These are phyloP conservation scores for Falco punctatus DNA, from an alignment of 2,113 vertebrate species.

Conservation along the genomic window DNA sequence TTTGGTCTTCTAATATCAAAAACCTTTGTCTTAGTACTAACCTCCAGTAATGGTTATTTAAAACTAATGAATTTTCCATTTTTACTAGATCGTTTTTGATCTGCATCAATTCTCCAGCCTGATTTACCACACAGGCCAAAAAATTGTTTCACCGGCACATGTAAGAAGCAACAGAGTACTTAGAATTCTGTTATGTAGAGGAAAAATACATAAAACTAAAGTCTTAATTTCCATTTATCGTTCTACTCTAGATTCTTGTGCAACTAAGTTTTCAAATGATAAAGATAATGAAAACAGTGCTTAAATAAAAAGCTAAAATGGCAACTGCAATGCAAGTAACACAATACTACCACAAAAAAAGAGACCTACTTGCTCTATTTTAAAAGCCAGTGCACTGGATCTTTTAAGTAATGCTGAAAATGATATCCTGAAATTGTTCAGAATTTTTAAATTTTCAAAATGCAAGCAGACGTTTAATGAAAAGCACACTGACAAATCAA, in stretches of 20 bases:
- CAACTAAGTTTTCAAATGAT: neutral
- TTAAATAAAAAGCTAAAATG: neutral
- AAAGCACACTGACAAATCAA: neutral
- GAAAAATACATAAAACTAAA: neutral
- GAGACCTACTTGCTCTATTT: neutral
- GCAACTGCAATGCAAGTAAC: neutral
- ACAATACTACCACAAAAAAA: neutral
- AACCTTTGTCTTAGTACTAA: neutral
- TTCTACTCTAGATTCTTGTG: neutral
- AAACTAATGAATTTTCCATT: neutral
- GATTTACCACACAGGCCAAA: neutral
- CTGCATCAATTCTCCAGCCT: neutral
- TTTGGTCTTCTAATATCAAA: neutral
- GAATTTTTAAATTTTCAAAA: conserved; percentile 19
- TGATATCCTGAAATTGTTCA: neutral
- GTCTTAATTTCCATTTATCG: neutral
- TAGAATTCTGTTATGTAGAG: neutral
- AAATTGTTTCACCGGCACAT: neutral
- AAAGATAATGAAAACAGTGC: neutral
- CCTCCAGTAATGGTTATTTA: neutral
- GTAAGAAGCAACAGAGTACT: neutral
- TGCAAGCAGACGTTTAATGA: neutral
- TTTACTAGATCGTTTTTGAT: neutral
- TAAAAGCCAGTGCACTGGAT: neutral
- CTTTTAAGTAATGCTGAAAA: neutral